phyloP scores from a whole-genome alignment of 2,797 vertebrate species.

The Austrolebias charrua region DNA sequence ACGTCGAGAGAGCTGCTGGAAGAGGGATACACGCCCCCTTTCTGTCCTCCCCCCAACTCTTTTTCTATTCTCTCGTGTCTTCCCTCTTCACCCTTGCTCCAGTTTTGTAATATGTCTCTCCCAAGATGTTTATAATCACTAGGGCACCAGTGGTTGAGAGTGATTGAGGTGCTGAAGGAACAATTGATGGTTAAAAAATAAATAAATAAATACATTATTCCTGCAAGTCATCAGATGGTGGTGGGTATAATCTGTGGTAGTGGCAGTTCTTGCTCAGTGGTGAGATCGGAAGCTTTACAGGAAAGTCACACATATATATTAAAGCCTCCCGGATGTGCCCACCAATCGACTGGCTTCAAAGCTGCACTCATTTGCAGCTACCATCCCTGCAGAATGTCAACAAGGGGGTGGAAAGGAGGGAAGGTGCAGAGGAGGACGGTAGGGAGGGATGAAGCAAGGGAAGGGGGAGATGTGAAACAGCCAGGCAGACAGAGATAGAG shows the following conservation, averaged over 20 bases:
- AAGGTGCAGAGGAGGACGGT: slow-evolving; percentile 6
- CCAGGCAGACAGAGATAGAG: slow-evolving; percentile 20
- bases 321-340: slow-evolving; percentile 59
- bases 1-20: slow-evolving; percentile 36
- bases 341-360: slow-evolving; percentile 62
- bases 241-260: slow-evolving; percentile 54
- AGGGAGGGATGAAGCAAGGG: slow-evolving; percentile 28
- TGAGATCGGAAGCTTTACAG: slow-evolving; percentile 68
- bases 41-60: slow-evolving; percentile 13
- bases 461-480: slow-evolving; percentile 13
- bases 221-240: slow-evolving; percentile 58
- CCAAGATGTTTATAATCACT: slow-evolving; percentile 68
- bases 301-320: slow-evolving; percentile 57
- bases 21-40: slow-evolving; percentile 32
- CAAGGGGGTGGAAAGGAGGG: slow-evolving; percentile 33
- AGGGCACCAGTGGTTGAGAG: slow-evolving; percentile 38
- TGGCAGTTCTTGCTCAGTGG: slow-evolving; percentile 50
- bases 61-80: slow-evolving; percentile 28
- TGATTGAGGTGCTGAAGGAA: slow-evolving; percentile 39
- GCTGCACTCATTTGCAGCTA: slow-evolving; percentile 69
- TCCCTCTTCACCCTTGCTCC: slow-evolving; percentile 26
- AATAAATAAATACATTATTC: slow-evolving; percentile 49
- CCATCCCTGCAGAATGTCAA: slow-evolving; percentile 67
- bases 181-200: slow-evolving; percentile 50
- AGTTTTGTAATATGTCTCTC: slow-evolving; percentile 46